These are phyloP conservation scores for Brachionus koreanus DNA, from an alignment of 1,140 invertebrate genomes.

Conservation along the genomic window DNA sequence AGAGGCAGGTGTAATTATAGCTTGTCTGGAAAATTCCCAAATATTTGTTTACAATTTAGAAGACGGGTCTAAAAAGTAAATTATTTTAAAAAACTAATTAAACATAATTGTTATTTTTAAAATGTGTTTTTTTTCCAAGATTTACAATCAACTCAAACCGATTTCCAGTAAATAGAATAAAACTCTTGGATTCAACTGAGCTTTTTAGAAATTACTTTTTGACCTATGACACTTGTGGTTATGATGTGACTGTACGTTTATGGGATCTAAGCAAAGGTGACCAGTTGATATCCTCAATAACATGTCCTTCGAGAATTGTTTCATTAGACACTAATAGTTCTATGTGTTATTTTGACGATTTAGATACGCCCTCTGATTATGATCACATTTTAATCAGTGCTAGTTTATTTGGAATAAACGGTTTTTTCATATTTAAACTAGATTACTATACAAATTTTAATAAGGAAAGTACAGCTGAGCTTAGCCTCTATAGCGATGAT, in stretches of 20 bases:
- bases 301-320: conserved; percentile 10
- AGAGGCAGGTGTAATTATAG: conserved; percentile 73
- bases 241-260: conserved; percentile 70
- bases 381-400: background rate
- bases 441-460: conserved; percentile 3
- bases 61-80: conserved; percentile 65
- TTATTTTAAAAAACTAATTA: background rate
- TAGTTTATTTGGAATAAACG: background rate
- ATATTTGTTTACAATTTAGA: conserved; percentile 80
- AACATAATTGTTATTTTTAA: no score
- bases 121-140: background rate
- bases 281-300: conserved; percentile 11
- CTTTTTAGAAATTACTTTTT: conserved; percentile 52
- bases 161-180: conserved; percentile 32
- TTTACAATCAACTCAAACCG: conserved; percentile 6
- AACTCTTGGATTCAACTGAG: background rate
- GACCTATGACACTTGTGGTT: conserved; percentile 68
- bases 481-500: background rate
- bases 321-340: conserved; percentile 2
- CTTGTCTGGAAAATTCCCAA: conserved; percentile 72
- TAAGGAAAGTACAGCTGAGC: background rate
- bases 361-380: background rate
- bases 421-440: background rate
- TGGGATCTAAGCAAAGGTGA: conserved; percentile 73
- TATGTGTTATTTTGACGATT: background rate